Evolutionary conservation across 2,113 vertebrate species (phyloP), one percentile per base, ranked within the genome.

Genomic region (Rhinolophus ferrumequinum): DNA sequence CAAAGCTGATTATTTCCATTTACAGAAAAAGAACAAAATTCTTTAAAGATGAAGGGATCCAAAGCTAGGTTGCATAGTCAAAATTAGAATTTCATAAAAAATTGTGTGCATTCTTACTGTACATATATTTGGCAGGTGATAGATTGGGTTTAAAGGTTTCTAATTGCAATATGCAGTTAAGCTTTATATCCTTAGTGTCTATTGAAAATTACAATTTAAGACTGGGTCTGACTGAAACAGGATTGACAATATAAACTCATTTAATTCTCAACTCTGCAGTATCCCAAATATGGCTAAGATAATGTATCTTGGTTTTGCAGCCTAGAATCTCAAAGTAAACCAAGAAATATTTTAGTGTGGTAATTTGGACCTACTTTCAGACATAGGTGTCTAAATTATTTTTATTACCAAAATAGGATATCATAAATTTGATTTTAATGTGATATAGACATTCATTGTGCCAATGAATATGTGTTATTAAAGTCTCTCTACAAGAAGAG

Each of bases 151-250:
- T 58, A 72, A 87, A n/a, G 2, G 16, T n/a, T 47, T 90, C 33
- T 67, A 66, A n/a, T 19, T 96, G 16, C 6, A 77, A 16, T 24
- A 41, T 41, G 5, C 13, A 75, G 4, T 69, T 50, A 56, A 67
- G 41, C 3, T 50, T 90, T 76, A 35, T 66, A 30, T 84, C 24
- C 4, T 70, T 64, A 66, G 8, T 62, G 12, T 10, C n/a, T 70
- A 76, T 95, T 85, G 13, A 33, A 90, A 95, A 73, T 83, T 94
- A 18, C 15, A 47, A 1, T 58, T 84, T 93, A 86, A 82, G 35
- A 50, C 35, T 67, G 16, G 4, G 62, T 84, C 73, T 84, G 26
- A 90, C 26, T 86, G 30, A 90, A 77, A 60, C 30, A 69, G 30
- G 30, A 70, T 16, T 16, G 60, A 92, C 4, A 2, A 56, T 21